Evolutionary conservation across 2,888 invertebrate species (phyloP), one percentile per base, ranked within the genome.

Genomic region (Pherbina coryleti): DNA sequence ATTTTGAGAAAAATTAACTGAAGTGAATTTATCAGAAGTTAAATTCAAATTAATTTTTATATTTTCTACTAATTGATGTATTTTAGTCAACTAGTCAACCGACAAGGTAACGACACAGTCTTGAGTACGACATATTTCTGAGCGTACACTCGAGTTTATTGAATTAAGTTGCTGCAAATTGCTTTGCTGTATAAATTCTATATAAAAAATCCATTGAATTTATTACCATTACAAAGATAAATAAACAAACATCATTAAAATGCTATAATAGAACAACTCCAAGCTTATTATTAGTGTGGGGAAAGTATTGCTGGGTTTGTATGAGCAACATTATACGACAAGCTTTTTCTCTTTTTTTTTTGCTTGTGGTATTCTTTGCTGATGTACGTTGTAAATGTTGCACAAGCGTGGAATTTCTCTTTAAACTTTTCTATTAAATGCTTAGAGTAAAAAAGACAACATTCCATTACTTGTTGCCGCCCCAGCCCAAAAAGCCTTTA

Each of bases 401-500:
- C 37, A 28, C 69, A 49, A 22, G 19, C 34, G 44, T 49, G 51
- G 22, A 69, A 28, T 5, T 11, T 11, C 19, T 51, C 28, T 34
- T 69, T 17, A n/a, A 14, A 53, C 37, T 72, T 34, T 34, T 22
- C 34, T 72, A 5, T 60, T 44, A 69, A 17, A 51, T 25, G 69
- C 25, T 69, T 69, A 28, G 9, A 34, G 9, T 22, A n/a, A 55
- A 22, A 55, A n/a, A n/a, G 55, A 55, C 55, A 22, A 1, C 22
- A 17, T 51, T 51, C n/a, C 19, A 37, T 80, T 84, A 88, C 83
- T 88, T 88, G 44, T 85, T 88, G 84, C 93, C 93, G 69, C 96
- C 97, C 96, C 97, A 98, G 0, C 97, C 96, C 93, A 97, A 94
- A 83, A 97, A 93, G 19, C 98, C 98, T 89, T 98, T 98, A 81